These are phyloP conservation scores for Pocillopora verrucosa DNA, from an alignment of 64 coral and sea anemone genomes.

Conservation along the genomic window DNA sequence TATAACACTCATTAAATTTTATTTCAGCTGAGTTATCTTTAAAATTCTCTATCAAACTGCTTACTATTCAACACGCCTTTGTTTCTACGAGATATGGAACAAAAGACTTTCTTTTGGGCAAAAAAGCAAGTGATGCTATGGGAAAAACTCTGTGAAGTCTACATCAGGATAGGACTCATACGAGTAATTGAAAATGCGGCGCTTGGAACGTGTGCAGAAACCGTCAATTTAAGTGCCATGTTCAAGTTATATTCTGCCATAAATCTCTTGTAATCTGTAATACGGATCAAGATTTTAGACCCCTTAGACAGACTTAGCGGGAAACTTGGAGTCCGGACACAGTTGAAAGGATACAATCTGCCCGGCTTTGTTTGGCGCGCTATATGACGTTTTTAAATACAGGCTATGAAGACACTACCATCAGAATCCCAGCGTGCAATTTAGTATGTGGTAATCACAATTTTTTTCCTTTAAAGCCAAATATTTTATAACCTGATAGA, in stretches of 20 bases:
- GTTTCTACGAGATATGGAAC: not conserved
- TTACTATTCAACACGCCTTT: not conserved
- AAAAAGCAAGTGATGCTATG: not conserved
- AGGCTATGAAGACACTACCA: not conserved
- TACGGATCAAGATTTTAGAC: not conserved
- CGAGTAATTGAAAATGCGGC: not conserved
- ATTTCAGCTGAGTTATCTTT: not conserved
- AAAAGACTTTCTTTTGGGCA: not conserved
- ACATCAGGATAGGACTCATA: not conserved
- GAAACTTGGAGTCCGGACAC: slow-evolving; percentile 1
- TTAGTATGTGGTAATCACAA: not conserved
- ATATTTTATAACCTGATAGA: not conserved
- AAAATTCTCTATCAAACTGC: not conserved
- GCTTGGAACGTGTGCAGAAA: not conserved
- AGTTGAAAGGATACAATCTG: not conserved
- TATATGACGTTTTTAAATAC: slow-evolving; percentile 6
- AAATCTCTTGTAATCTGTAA: not conserved
- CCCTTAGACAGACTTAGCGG: not conserved
- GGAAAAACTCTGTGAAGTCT: not conserved
- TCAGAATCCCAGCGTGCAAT: not conserved
- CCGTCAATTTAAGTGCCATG: too few species aligned
- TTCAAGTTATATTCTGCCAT: too few species aligned
- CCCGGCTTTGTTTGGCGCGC: not conserved
- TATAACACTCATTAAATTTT: not conserved
- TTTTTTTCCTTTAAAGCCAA: not conserved